Conservation (phyloP, 2,113 vertebrate species). For the Rhagologus leucostigma region DNA sequence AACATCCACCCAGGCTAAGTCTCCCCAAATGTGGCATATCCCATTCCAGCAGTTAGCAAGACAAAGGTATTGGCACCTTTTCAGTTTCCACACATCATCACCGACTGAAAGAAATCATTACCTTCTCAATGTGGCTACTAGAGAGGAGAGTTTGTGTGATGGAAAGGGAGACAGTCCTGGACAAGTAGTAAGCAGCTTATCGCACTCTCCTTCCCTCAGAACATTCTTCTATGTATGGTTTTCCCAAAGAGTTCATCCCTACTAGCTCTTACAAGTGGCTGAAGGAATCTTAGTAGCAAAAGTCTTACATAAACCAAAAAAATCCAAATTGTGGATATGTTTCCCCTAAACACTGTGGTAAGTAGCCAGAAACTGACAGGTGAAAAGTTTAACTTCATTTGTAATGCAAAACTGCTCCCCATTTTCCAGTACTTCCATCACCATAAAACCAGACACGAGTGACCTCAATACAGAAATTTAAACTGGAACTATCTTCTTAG, state of each 20-base stretch:
- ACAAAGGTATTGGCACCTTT: neutral
- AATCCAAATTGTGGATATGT: neutral
- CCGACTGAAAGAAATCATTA: neutral
- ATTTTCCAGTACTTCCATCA: neutral
- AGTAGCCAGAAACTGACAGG: neutral
- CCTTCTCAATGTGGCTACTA: neutral
- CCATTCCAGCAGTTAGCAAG: neutral
- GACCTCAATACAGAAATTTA: neutral
- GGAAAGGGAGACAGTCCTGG: neutral
- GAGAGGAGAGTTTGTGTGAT: neutral
- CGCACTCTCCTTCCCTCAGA: neutral
- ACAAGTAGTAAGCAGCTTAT: neutral
- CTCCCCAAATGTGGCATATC: neutral
- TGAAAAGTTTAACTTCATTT: neutral
- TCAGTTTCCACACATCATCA: constrained; percentile 10
- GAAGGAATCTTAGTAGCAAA: neutral
- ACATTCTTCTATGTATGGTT: neutral
- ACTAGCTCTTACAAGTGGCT: neutral
- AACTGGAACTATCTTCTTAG: neutral
- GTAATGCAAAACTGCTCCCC: neutral
- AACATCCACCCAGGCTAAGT: neutral
- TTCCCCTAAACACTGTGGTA: neutral
- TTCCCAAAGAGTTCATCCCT: neutral
- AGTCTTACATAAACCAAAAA: neutral
- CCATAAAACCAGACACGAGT: neutral